Evolutionary conservation across 2,888 invertebrate genomes (phyloP), one percentile per base, ranked within the genome.

Genomic region (Lycophotia porphyrea): DNA sequence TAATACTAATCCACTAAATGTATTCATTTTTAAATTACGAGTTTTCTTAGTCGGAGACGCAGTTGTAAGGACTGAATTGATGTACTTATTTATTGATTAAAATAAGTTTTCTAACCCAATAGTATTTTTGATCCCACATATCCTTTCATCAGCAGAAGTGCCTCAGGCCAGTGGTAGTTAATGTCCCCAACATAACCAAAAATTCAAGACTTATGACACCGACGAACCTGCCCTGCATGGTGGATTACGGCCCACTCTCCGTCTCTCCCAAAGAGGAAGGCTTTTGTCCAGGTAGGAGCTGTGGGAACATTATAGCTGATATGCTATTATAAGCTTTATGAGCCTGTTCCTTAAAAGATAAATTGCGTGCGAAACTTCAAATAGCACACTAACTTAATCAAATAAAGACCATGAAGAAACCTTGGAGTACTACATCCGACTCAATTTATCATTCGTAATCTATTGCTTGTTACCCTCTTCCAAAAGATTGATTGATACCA

Each of bases 341-440:
- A 21, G 21, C 21, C 21, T 9, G 5, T 5, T 5, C 34, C 31
- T 31, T 15, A 44, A 55, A 31, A 36, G 21, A n/a, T n/a, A 31
- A 68, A 39, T 52, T 39, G 18, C 58, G 7, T 44, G 11, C 9
- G 44, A 68, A 47, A 49, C 47, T 61, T 34, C 63, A 52, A 55
- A 65, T 42, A 69, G 21, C 27, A 7, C 8, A 64, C 24, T 67
- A 63, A 42, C 42, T 31, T 27, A 78, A 78, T 47, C 61, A 68
- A 72, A 77, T 63, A 66, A 77, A 80, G 82, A 77, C 77, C 77
- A 85, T 81, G 79, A 69, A 34, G 44, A 74, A 82, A 65, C 78
- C 78, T 85, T 80, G 78, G 76, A 61, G 52, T 27, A 18, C 61
- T 24, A 67, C 69, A 78, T 80, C 71, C 34, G 34, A 70, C 7